Conservation (phyloP, 2,113 vertebrate species). For the Dipodomys spectabilis region DNA sequence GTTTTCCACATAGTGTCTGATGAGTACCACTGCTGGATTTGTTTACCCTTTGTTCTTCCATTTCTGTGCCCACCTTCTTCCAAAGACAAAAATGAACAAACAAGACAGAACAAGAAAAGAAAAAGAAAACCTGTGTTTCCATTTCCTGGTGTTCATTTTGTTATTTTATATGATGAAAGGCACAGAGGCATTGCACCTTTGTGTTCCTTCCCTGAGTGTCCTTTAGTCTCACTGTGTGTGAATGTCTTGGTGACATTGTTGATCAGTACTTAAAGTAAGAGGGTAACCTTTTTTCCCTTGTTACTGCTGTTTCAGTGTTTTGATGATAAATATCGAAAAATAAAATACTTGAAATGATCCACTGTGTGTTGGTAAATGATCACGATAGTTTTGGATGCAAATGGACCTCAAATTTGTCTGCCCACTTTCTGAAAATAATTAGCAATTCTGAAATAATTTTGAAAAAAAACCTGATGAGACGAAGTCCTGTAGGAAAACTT, state of each 20-base stretch:
- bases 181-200: too few relatives aligned
- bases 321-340: background rate
- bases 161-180: too few relatives aligned
- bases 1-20: too few relatives aligned
- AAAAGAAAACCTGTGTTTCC: too few relatives aligned
- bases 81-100: too few relatives aligned
- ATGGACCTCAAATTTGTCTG: conserved; percentile 11
- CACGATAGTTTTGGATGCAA: conserved; percentile 36
- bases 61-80: too few relatives aligned
- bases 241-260: background rate
- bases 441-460: background rate
- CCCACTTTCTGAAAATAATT: background rate
- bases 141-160: too few relatives aligned
- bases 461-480: background rate
- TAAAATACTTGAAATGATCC: conserved; percentile 42
- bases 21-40: too few relatives aligned
- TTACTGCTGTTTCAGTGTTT: background rate
- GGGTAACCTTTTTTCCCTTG: background rate
- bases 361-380: background rate
- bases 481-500: background rate
- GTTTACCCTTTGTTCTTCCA: too few relatives aligned
- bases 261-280: background rate
- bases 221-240: too few relatives aligned
- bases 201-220: too few relatives aligned
- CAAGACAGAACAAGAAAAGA: too few relatives aligned